Conservation (phyloP, 2,797 vertebrate species). For the Acanthiza pusilla region DNA sequence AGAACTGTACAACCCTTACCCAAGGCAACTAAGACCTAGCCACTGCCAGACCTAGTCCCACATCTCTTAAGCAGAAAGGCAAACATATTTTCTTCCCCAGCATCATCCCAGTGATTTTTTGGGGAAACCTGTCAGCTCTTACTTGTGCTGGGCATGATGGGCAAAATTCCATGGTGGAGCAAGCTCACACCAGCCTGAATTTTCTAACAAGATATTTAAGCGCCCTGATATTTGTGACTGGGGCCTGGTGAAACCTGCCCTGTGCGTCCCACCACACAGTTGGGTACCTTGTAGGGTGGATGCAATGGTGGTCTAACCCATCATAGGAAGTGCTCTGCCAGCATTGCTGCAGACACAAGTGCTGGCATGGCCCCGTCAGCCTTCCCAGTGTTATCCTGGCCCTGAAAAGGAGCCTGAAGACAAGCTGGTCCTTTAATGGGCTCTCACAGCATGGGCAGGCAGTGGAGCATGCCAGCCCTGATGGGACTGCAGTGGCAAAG, state of each 20-base stretch:
- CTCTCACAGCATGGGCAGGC: neutral
- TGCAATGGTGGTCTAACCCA: neutral
- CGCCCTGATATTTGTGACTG: neutral
- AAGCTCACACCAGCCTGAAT: neutral
- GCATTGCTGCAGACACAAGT: neutral
- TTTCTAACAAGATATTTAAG: neutral
- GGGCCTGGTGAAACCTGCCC: neutral
- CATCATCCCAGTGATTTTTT: neutral
- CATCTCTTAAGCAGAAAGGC: neutral
- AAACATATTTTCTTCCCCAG: neutral
- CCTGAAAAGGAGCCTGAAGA: neutral
- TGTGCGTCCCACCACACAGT: rapidly evolving
- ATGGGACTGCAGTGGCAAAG: neutral
- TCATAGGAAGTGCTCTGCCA: neutral
- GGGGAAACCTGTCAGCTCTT: rapidly evolving
- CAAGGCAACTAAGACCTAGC: neutral
- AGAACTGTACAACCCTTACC: neutral
- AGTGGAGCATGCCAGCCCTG: neutral
- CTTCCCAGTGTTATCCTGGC: neutral
- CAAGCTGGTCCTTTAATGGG: neutral
- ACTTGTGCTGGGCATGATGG: rapidly evolving
- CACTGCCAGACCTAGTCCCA: neutral
- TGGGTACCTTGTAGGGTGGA: neutral
- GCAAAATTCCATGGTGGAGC: neutral
- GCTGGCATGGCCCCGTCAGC: neutral